Evolutionary conservation across 2,888 invertebrate genomes (phyloP), one percentile per base, ranked within the genome.

Genomic region (Lysandra coridon): DNA sequence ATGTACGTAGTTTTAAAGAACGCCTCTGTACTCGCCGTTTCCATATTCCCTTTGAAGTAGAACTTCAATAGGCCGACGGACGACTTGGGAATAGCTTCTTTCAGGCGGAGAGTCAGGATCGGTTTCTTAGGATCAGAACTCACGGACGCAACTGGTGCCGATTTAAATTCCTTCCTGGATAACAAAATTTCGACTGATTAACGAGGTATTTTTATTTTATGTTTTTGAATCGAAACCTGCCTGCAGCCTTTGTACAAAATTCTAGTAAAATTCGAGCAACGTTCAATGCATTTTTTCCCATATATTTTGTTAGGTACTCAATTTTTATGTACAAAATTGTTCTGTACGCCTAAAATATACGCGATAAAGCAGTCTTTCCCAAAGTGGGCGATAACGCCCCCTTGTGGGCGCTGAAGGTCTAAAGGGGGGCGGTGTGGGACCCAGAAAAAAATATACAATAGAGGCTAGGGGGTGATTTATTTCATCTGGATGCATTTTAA

Each of bases 1-100:
- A 83, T 86, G 85, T 97, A 97, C 73, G 94, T 95, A 53, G 96
- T 96, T 85, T 96, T 96, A 86, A 97, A 97, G 80, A 98, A 94
- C 0, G 97, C 97, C 82, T 96, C 96, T 0, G 96, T 95, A 4
- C 93, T 95, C 6, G 95, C 95, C 23, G 96, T 95, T 81, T 95
- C 96, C 83, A 98, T 90, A 79, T 94, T 95, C 0, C 97, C 97
- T 80, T 95, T 95, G 85, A 96, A 97, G 2, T 90, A 92, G 75
- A 98, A 95, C 82, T 95, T 95, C 23, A 98, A 85, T 83, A 96
- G 94, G 64, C 96, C 96, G 17, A 92, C 93, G 0, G 96, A 92
- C 0, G 95, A 95, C 77, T 95, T 93, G 4, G 95, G 92, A 4
- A 97, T 86, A 14, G 90, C 86, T 81, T 95, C 95, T 78, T 96